Percentiles rank a stretch among this genome's conserved stretches.
Conservation (phyloP, 2,113 vertebrate genomes). For the Poecile atricapillus region DNA sequence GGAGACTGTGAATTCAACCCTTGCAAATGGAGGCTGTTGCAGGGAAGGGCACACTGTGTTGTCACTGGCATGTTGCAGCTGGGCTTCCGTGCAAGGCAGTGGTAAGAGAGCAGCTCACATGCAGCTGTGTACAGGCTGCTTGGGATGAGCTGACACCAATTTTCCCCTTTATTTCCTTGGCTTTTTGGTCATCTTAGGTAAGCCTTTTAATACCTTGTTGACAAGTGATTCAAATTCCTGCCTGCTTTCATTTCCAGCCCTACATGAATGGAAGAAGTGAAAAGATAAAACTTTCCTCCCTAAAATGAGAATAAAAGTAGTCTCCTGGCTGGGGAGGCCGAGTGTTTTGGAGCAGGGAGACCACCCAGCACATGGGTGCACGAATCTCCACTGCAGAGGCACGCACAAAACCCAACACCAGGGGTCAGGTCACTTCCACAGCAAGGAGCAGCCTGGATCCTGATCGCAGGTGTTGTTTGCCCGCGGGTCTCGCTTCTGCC, state of each 20-base stretch:
- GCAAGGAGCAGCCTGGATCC: neutral
- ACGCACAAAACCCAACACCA: neutral
- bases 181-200: neutral
- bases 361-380: neutral
- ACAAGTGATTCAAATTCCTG: neutral
- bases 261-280: neutral
- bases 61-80: neutral
- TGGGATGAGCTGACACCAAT: neutral
- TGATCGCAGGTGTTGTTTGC: accelerated
- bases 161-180: neutral
- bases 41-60: neutral
- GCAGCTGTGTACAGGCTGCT: neutral
- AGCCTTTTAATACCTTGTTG: neutral
- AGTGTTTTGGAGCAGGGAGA: neutral
- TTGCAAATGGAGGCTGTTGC: neutral
- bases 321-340: neutral
- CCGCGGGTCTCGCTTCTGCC: neutral
- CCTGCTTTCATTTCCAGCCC: neutral
- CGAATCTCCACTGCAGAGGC: accelerated
- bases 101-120: neutral
- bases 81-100: neutral
- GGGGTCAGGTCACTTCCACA: neutral
- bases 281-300: neutral
- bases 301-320: neutral
- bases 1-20: slow-evolving; percentile 17